Conservation (phyloP, 2,888 invertebrate species). For the Hirtodrosophila histrioides region DNA sequence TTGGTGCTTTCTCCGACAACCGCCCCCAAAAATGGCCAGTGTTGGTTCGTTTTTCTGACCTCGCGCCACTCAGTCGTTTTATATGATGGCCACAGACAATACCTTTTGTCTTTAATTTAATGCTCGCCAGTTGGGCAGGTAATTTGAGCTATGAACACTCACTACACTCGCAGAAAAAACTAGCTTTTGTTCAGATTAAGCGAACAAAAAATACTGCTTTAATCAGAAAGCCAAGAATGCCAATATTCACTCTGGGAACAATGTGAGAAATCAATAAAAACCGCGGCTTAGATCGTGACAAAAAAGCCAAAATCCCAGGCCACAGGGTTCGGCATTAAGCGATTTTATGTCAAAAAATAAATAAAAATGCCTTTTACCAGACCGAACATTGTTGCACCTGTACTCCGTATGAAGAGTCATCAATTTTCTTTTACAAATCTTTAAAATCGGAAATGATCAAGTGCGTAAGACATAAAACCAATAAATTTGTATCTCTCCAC, state of each 20-base stretch:
- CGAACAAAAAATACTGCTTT: background rate
- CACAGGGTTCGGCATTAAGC: constrained; percentile 11
- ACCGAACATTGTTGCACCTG: background rate
- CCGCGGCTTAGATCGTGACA: constrained; percentile 67
- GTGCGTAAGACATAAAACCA: no score
- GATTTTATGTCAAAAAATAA: constrained; percentile 25
- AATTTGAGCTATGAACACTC: constrained; percentile 63
- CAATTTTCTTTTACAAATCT: background rate
- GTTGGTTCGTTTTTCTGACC: constrained; percentile 16
- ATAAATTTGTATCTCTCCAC: no score
- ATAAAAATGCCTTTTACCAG: constrained; percentile 8
- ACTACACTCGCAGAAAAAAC: constrained; percentile 32
- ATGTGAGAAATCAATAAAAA: constrained; percentile 50
- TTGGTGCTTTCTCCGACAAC: constrained; percentile 25
- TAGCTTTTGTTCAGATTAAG: background rate
- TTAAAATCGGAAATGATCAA: background rate
- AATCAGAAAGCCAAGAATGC: constrained; percentile 53
- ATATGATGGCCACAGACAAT: constrained; percentile 69
- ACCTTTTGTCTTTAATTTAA: constrained; percentile 78
- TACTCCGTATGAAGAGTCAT: background rate
- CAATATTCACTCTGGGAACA: constrained; percentile 60
- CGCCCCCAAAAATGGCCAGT: constrained; percentile 5
- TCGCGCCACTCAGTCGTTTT: constrained; percentile 44
- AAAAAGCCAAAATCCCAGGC: constrained; percentile 55
- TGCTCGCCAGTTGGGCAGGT: constrained; percentile 65